These are phyloP conservation scores for Pedicia rivosa DNA, from an alignment of 2,888 invertebrate genomes.

Conservation along the genomic window DNA sequence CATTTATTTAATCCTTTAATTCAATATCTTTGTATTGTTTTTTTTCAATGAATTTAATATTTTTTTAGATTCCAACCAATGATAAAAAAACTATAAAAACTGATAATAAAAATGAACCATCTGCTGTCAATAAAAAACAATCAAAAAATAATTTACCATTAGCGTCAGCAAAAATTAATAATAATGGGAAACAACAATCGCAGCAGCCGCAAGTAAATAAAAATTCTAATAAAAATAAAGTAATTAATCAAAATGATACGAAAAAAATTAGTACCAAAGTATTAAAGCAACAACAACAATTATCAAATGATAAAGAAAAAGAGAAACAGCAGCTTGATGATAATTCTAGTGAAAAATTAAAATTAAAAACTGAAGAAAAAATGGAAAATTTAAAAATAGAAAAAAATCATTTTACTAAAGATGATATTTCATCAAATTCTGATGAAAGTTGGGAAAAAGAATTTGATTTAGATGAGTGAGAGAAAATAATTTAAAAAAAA, in stretches of 20 bases:
- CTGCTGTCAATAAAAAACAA: too few relatives aligned
- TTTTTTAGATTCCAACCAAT: too few relatives aligned
- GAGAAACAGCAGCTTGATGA: not conserved
- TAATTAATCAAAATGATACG: not conserved
- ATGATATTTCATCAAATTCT: slow-evolving; percentile 27
- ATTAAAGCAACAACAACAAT: slow-evolving; percentile 7
- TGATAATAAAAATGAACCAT: too few relatives aligned
- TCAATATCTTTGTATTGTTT: too few relatives aligned
- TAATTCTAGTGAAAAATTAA: not conserved
- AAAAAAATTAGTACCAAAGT: slow-evolving; percentile 4
- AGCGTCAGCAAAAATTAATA: too few relatives aligned
- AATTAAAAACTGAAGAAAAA: slow-evolving; percentile 4
- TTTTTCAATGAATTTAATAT: too few relatives aligned
- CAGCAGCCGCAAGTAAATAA: not conserved
- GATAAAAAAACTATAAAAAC: too few relatives aligned
- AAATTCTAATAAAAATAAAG: slow-evolving; percentile 1
- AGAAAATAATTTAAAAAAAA: too few relatives aligned
- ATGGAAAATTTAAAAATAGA: slow-evolving; percentile 12
- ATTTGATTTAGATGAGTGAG: too few relatives aligned
- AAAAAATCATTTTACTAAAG: slow-evolving; percentile 16
- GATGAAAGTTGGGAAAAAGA: slow-evolving; percentile 45
- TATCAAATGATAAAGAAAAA: not conserved
- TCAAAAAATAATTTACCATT: too few relatives aligned
- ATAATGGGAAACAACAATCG: too few relatives aligned
- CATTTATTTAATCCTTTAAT: too few relatives aligned